Percentiles rank a stretch among this genome's conserved stretches.
Conservation (phyloP, 2,113 vertebrate species). For the Oreotrochilus melanogaster region DNA sequence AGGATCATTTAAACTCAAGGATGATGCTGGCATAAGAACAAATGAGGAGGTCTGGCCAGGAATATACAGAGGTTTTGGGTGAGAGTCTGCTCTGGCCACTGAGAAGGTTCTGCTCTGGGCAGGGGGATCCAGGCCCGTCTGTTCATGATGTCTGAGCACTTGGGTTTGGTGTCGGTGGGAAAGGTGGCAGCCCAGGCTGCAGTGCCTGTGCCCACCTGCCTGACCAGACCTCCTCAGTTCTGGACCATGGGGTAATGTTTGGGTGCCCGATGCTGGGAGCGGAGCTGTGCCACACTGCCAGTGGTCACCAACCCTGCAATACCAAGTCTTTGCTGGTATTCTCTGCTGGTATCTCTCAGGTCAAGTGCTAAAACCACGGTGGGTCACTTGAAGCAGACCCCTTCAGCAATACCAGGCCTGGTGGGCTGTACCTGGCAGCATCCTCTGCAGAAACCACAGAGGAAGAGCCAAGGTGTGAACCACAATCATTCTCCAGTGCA, state of each 20-base stretch:
- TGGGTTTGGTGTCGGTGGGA: accelerated
- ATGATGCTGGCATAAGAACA: slow-evolving; percentile 63
- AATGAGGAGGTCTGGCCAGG: slow-evolving; percentile 36
- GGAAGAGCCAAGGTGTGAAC: slow-evolving; percentile 40
- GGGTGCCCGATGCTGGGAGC: background rate
- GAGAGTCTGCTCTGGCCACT: background rate
- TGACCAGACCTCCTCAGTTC: background rate
- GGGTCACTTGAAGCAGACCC: background rate
- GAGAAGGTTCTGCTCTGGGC: background rate
- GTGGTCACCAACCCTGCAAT: accelerated
- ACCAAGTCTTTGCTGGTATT: background rate
- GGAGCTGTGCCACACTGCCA: background rate
- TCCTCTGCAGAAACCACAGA: background rate
- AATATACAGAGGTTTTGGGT: background rate
- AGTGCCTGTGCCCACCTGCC: background rate
- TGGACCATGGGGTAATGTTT: accelerated
- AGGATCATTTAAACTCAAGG: slow-evolving; percentile 51
- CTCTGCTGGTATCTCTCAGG: background rate
- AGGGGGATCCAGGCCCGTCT: background rate
- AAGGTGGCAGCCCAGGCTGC: background rate
- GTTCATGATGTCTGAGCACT: accelerated
- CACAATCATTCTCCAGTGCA: background rate
- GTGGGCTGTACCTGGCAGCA: background rate
- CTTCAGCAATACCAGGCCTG: background rate
- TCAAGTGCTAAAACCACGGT: background rate